Evolutionary conservation across 2,888 invertebrate species (phyloP).

Genomic region (Epirrhoe tristata): DNA sequence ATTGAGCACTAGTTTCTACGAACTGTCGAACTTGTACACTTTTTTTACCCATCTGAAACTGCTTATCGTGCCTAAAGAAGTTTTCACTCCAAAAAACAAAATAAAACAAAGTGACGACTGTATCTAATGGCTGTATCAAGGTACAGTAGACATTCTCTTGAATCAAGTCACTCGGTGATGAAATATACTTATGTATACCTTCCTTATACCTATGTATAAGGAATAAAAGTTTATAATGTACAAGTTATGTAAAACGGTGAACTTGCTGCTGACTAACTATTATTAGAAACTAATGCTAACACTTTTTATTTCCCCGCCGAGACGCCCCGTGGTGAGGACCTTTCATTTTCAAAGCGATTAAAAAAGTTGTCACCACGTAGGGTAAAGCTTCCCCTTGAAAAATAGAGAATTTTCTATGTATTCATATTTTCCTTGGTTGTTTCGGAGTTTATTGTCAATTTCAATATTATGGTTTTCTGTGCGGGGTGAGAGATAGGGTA

Average conservation of each 20-base stretch:
- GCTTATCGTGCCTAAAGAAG: too few species aligned
- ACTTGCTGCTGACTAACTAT: slow-evolving; percentile 3
- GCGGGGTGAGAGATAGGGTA: slow-evolving; percentile 43
- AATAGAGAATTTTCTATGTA: slow-evolving; percentile 48
- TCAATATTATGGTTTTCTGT: slow-evolving; percentile 51
- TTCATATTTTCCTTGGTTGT: slow-evolving; percentile 49
- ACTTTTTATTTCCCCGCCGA: slow-evolving; percentile 41
- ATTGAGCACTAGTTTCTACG: slow-evolving; percentile 7
- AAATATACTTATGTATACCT: too few species aligned
- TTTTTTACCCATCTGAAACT: too few species aligned
- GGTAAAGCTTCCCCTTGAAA: slow-evolving; percentile 52
- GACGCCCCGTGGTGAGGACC: slow-evolving; percentile 54
- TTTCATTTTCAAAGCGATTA: slow-evolving; percentile 66
- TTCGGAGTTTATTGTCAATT: slow-evolving; percentile 58
- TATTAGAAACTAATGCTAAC: background rate
- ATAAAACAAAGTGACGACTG: too few species aligned
- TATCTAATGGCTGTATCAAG: too few species aligned
- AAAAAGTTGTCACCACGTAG: slow-evolving; percentile 65
- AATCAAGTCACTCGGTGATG: too few species aligned
- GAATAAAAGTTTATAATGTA: background rate
- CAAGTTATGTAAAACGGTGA: background rate
- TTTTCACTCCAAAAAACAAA: too few species aligned
- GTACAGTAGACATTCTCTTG: too few species aligned
- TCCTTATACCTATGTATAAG: background rate
- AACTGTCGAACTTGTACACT: slow-evolving; percentile 18